Base-by-base conservation (phyloP, 2,113 vertebrate genomes). In the Campylomormyrus numenius region DNA sequence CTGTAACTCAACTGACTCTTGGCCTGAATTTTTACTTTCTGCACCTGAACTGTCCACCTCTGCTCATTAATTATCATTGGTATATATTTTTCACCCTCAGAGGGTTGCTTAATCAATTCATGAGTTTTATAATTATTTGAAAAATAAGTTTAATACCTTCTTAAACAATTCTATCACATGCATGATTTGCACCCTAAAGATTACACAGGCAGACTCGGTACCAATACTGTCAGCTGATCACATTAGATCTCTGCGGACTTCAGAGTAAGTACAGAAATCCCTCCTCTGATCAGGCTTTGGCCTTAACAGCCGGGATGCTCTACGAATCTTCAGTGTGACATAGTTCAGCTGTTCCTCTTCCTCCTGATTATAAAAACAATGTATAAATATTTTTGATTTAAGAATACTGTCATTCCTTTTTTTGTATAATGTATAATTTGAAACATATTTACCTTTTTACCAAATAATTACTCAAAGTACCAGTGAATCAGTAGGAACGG, bases 241-340 rank as follows among this genome's bases (percentile, higher is more conserved):
- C 13, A n/a, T 9, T 49, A 15, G 5, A 35, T 21, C 46, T n/a
- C 83, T 85, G 46, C 4, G 83, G 42, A 85, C 83, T 42, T 85
- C 83, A 87, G 85, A 87, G 85, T 87, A 87, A 15, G 85, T 87
- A 39, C 49, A 87, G 46, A 35, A 87, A 52, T 53, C 85, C 17
- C 0, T 86, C 19, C 48, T 86, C 24, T 49, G 84, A 21, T 15
- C 42, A 27, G 84, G 45, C 10, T 48, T 50, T 50, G 45, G 48
- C 45, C 21, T 86, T 11, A 46, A 49, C 10, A n/a, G 48, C 84
- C 4, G n/a, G n/a, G 84, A 21, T 86, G 45, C 24, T 86, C 48
- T 49, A 49, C 45, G 46, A 1, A 49, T 86, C 17, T 86, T 49
- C 48, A 86, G 19, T 49, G 84, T 49, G 48, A 46, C 84, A 86